Base-by-base conservation (phyloP, 2,888 invertebrate genomes). In the Plemyria rubiginata region DNA sequence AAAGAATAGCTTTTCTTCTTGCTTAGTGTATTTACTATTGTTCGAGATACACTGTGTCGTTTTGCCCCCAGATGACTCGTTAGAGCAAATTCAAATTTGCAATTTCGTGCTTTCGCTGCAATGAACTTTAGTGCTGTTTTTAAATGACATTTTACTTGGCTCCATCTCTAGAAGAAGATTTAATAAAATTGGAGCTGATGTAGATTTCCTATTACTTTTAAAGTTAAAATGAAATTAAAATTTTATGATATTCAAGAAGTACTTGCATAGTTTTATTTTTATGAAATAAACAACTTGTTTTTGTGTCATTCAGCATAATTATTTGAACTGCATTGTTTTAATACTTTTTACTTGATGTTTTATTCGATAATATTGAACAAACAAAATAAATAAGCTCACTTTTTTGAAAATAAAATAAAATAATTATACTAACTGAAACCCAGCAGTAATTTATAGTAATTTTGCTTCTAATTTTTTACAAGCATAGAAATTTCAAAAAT, bases 41-140 rank as follows among this genome's bases (percentile, higher is more conserved):
- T 16, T 45, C 16, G 11, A 16, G 22, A 38, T 28, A 9, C 22
- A 22, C 51, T 36, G 16, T 51, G 15, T 36, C 40, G 53, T 50
- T 66, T 63, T 61, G 54, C 60, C 58, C 22, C 65, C 54, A 67
- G 68, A 66, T 67, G 68, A 62, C 68, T 70, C 63, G 65, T 66
- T 65, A 68, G 53, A 62, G 60, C 74, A 68, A 66, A 75, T 78
- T 78, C 71, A 75, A 73, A 74, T 79, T 77, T 76, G 71, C 76
- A 76, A 76, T 79, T 73, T 72, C 48, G 55, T 67, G 61, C 46
- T 63, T 65, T 69, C 55, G 58, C 50, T 71, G 69, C 73, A 70
- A 29, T 59, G 66, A 56, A 60, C 62, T 67, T 67, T 69, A 64
- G 65, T 58, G 64, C 68, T 54, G 55, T 66, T 68, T 59, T 62